These are phyloP conservation scores for Aplysia californica DNA, from an alignment of 1,140 invertebrate genomes.

Conservation along the genomic window DNA sequence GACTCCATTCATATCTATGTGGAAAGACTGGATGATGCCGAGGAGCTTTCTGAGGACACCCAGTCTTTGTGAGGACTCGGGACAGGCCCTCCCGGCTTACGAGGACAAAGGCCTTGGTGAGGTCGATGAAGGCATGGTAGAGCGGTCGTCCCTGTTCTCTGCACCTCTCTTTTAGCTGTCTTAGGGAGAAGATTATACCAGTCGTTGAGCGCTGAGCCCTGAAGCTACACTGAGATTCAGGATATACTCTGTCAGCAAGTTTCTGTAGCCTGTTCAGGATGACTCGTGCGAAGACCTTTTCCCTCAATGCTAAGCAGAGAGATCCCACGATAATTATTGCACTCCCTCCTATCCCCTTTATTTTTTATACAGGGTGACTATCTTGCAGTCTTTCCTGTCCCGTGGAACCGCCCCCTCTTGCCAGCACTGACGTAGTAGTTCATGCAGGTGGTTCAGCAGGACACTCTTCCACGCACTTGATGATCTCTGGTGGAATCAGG, in stretches of 20 bases:
- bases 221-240: neutral
- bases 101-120: no score
- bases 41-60: no score
- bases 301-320: neutral
- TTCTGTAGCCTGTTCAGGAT: neutral
- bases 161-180: no score
- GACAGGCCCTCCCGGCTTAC: no score
- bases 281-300: neutral
- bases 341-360: neutral
- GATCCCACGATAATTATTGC: neutral
- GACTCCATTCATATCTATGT: no score
- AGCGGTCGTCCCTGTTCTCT: no score
- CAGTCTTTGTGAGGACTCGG: no score
- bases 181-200: no score
- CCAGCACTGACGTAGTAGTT: neutral
- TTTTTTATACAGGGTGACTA: neutral
- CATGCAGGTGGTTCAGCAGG: neutral
- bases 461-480: conserved; percentile 25
- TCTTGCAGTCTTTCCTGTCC: neutral
- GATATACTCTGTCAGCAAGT: neutral
- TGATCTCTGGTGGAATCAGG: conserved; percentile 25
- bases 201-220: no score
- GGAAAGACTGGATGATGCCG: no score
- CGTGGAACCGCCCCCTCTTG: neutral
- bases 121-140: no score